A percentile compares a stretch with the other conserved stretches of the same genome.
Evolutionary conservation across 1,140 invertebrate species (phyloP).

Genomic region (Acarapis woodi): DNA sequence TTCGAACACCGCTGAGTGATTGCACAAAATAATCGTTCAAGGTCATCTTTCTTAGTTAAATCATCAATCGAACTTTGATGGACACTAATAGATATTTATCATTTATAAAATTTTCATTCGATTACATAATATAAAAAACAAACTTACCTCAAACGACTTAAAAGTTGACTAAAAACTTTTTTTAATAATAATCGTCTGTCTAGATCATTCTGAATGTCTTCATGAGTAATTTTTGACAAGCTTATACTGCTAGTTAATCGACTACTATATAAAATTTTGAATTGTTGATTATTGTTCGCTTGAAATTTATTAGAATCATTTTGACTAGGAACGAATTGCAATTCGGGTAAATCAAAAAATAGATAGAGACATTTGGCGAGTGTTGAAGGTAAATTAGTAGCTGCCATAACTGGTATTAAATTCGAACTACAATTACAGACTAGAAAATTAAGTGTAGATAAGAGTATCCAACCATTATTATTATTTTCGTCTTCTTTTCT

Average conservation of each 20-base stretch:
- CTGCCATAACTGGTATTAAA: slow-evolving; percentile 70
- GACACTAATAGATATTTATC: too few relatives aligned
- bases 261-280: slow-evolving; percentile 14
- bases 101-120: too few relatives aligned
- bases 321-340: not conserved
- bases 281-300: not conserved
- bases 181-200: slow-evolving; percentile 72
- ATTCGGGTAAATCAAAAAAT: slow-evolving; percentile 84
- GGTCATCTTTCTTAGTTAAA: slow-evolving; percentile 76
- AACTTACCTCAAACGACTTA: too few relatives aligned
- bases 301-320: not conserved
- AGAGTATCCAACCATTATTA: slow-evolving; percentile 78
- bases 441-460: slow-evolving; percentile 57
- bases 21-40: slow-evolving; percentile 76
- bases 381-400: slow-evolving; percentile 76
- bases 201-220: slow-evolving; percentile 23
- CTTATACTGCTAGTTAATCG: slow-evolving; percentile 32
- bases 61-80: slow-evolving; percentile 78
- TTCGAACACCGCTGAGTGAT: slow-evolving; percentile 76
- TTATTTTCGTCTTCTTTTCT: slow-evolving; percentile 6
- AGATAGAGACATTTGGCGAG: slow-evolving; percentile 93
- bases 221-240: slow-evolving; percentile 46
- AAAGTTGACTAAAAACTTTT: slow-evolving; percentile 88
- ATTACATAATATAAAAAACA: too few relatives aligned
- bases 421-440: slow-evolving; percentile 49